Evolutionary conservation across 1,140 invertebrate genomes (phyloP), one percentile per base, ranked within the genome.

Genomic region (Phocides pigmalion): DNA sequence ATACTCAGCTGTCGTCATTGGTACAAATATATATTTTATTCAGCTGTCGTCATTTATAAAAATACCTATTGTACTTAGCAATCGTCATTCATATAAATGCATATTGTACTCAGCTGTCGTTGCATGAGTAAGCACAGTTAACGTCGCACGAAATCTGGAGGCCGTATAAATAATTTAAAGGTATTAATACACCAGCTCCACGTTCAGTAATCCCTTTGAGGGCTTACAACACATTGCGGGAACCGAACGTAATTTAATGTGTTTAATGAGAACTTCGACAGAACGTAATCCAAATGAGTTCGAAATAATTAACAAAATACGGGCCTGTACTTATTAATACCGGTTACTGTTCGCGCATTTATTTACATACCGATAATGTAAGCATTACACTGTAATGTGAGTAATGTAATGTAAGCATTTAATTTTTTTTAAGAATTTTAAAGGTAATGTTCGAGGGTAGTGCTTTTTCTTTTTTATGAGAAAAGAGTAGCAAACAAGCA

Each of bases 241-340:
- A 44, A 15, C 50, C 61, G 25, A 11, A 44, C 14, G 61, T 68
- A 37, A 64, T 64, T 64, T 46, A 68, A 64, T 64, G 59, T 67
- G 46, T 56, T 67, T 67, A 67, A 67, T 68, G 53, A 63, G 46
- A 58, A 53, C 51, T 28, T 37, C 50, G 51, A 68, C 61, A 51
- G 46, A 32, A 50, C 35, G 35, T 68, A 68, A 68, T 68, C 66
- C 51, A 68, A 68, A 63, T 68, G 51, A 68, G 53, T 68, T 51
- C 4, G 35, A 47, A 67, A 67, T 67, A 62, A 62, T 67, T 62
- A 62, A 62, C 47, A 14, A 14, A n/a, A 63, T 53, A 35, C 1
- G 50, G 50, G 15, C 9, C 19, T 9, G 37, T 15, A 20, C 11
- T 41, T 17, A 12, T 39, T 39, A 0, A 14, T 12, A 39, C 4